These are phyloP conservation scores for Pyrgilauda ruficollis DNA, from an alignment of 2,113 vertebrate genomes.

Conservation along the genomic window DNA sequence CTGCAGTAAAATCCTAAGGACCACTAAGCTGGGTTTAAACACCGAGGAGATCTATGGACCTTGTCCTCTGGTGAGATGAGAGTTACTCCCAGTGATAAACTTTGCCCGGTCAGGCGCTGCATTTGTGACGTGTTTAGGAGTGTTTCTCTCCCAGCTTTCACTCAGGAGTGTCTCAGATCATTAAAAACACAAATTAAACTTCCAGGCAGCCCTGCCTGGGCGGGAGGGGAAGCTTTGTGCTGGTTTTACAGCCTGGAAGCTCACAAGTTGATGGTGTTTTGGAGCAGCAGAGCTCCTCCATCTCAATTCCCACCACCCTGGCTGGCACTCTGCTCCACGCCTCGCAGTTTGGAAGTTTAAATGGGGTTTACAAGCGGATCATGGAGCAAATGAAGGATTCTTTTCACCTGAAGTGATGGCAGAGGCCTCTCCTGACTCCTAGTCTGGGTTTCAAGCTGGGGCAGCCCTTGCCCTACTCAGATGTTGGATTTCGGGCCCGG, in stretches of 20 bases:
- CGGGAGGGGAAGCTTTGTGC: background rate
- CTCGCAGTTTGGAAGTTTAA: background rate
- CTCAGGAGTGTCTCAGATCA: background rate
- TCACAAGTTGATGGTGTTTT: background rate
- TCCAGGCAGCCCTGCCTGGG: background rate
- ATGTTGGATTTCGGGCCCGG: background rate
- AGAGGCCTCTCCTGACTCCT: background rate
- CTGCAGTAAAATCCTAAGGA: background rate
- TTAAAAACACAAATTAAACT: slow-evolving; percentile 5
- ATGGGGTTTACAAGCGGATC: rapidly evolving
- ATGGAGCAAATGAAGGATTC: background rate
- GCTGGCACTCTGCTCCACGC: background rate
- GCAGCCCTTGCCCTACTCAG: rapidly evolving
- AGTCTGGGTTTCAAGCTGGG: background rate
- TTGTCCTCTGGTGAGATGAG: background rate
- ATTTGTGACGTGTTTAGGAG: background rate
- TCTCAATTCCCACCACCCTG: background rate
- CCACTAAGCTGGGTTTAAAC: background rate
- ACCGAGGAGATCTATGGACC: background rate
- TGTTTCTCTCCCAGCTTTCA: background rate
- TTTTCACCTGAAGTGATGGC: background rate
- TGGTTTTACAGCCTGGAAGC: background rate
- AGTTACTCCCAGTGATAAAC: background rate
- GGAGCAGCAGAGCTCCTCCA: background rate
- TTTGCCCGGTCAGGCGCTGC: background rate